Percentiles rank a stretch among this genome's conserved stretches.
These are phyloP conservation scores for Leptinotarsa defecta DNA, from an alignment of 1,140 invertebrate species.

Conservation along the genomic window DNA sequence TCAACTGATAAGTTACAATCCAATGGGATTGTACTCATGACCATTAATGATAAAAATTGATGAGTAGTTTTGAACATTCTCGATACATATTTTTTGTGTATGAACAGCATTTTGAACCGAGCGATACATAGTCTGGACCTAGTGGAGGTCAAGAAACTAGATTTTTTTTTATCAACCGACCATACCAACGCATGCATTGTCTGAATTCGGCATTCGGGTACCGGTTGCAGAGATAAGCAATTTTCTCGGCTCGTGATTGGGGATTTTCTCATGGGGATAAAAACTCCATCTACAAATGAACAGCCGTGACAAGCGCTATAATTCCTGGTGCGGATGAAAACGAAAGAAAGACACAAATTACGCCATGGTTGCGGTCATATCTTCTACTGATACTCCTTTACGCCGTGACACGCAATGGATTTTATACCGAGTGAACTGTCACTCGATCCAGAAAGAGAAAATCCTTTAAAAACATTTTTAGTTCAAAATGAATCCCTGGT, in stretches of 20 bases:
- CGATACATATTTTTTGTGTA: too few relatives aligned
- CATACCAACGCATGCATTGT: constrained; percentile 40
- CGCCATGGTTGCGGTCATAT: constrained; percentile 27
- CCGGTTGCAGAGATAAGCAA: constrained; percentile 60
- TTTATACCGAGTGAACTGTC: background rate
- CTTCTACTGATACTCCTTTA: constrained; percentile 19
- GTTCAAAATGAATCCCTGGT: too few relatives aligned
- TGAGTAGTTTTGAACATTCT: too few relatives aligned
- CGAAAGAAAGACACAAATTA: constrained; percentile 44
- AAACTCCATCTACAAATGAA: constrained; percentile 77
- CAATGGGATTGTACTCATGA: too few relatives aligned
- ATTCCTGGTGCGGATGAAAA: constrained; percentile 58
- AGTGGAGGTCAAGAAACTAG: too few relatives aligned
- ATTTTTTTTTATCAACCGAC: background rate
- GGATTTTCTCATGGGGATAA: constrained; percentile 68
- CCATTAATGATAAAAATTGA: too few relatives aligned
- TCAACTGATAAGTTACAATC: too few relatives aligned
- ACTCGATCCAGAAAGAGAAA: too few relatives aligned
- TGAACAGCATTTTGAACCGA: too few relatives aligned
- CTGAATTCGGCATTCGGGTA: constrained; percentile 33
- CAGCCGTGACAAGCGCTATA: constrained; percentile 74
- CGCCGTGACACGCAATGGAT: background rate
- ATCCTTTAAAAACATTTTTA: too few relatives aligned
- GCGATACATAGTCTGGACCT: too few relatives aligned
- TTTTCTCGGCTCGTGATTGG: constrained; percentile 75